Base-by-base conservation (phyloP, 30 jellyfish, hydroid and myxozoan genomes). In the Catostylus mosaicus region DNA sequence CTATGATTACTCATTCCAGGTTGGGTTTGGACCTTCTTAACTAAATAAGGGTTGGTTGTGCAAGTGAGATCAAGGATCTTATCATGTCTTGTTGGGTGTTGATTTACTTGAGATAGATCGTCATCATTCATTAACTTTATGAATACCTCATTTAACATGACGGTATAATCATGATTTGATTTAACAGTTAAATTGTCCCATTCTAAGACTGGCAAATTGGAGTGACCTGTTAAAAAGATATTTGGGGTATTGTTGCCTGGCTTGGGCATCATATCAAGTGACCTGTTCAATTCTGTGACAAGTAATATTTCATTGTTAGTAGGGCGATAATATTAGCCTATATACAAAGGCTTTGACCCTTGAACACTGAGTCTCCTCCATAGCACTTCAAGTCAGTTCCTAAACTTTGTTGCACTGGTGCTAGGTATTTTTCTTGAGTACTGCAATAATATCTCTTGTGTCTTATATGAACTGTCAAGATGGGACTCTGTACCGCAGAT, bases 1-100 rank as follows among this genome's bases (percentile, higher is more conserved):
- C 50, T 74, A 45, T 79, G 90, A 63, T 62, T 74, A 50, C 90
- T 61, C 70, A 79, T 79, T 19, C 90, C 90, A 29, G 69, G 73
- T 45, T 22, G 73, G 2, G 37, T 60, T 34, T 35, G 34, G 30
- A 64, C 73, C 2, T 43, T 61, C n/a, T 43, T 46, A 20, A 79
- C 81, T 12, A 79, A 52, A 29, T 62, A 73, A 35, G 82, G 90
- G 81, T 45, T 61, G 62, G 81, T 61, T 32, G 73, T 35, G 64
- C 62, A 48, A 37, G 64, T 56, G 30, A 63, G 35, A 69, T 79
- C 90, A 30, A 79, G 30, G 3, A 79, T 47, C 5, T 50, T 48
- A 47, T 65, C 24, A 33, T 11, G 11, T 79, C 82, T 79, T 62
- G 90, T 64, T 30, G 90, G 82, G 4, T 27, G 62, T 62, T 76